Percentiles rank a stretch among this genome's conserved stretches.
These are phyloP conservation scores for Pandemis cinnamomeana DNA, from an alignment of 2,888 invertebrate species.

Conservation along the genomic window DNA sequence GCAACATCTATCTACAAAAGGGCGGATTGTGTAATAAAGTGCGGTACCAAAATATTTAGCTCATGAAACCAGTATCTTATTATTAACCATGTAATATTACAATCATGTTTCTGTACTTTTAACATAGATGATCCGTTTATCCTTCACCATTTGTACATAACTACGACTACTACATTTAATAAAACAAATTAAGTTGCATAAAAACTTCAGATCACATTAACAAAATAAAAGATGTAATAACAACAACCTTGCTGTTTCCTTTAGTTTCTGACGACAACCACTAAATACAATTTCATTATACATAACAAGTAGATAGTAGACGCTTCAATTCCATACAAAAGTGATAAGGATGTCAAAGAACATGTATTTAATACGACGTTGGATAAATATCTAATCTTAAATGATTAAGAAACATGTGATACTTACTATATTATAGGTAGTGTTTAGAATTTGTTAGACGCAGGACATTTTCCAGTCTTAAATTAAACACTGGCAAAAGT, in stretches of 20 bases:
- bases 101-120: slow-evolving; percentile 36
- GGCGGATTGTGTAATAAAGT: slow-evolving; percentile 76
- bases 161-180: slow-evolving; percentile 49
- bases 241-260: slow-evolving; percentile 66
- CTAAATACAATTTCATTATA: slow-evolving; percentile 59
- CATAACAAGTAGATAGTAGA: slow-evolving; percentile 59
- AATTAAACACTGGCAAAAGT: neutral
- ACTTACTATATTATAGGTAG: too few relatives aligned
- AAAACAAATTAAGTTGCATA: slow-evolving; percentile 46
- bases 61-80: slow-evolving; percentile 59
- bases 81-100: slow-evolving; percentile 27
- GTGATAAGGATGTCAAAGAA: neutral
- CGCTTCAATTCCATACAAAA: slow-evolving; percentile 30
- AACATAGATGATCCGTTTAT: slow-evolving; percentile 39
- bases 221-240: slow-evolving; percentile 71
- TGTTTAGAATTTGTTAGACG: neutral
- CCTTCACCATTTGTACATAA: slow-evolving; percentile 42
- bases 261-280: slow-evolving; percentile 65
- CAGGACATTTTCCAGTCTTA: neutral
- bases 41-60: slow-evolving; percentile 75
- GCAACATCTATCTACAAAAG: slow-evolving; percentile 74
- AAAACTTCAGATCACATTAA: slow-evolving; percentile 82
- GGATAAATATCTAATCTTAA: slow-evolving; percentile 1
- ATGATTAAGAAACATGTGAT: slow-evolving; percentile 2
- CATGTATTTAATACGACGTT: neutral